Percentiles rank a stretch among this genome's conserved stretches.
Conservation (phyloP, 2,888 invertebrate genomes). For the Trissoscelio sp. region DNA sequence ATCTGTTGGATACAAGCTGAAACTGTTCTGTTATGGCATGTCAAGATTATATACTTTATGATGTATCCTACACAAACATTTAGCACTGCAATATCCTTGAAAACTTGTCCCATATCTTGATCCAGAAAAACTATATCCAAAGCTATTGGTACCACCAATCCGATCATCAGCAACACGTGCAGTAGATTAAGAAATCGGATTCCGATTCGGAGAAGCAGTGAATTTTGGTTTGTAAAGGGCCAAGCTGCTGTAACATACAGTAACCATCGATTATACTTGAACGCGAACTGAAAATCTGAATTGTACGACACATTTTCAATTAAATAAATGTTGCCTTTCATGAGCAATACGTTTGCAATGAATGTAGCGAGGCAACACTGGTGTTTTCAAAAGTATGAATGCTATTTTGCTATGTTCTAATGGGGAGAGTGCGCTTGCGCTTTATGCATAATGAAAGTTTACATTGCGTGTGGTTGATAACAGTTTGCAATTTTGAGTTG, state of each 20-base stretch:
- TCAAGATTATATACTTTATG: slow-evolving; percentile 14
- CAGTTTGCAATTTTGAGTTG: too few species aligned
- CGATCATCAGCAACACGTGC: slow-evolving; percentile 15
- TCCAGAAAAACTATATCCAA: not conserved
- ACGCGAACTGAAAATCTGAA: not conserved
- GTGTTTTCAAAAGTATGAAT: not conserved
- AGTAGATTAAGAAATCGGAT: not conserved
- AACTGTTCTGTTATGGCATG: not conserved
- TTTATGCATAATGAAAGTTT: not conserved
- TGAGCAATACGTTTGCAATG: too few species aligned
- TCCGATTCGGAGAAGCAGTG: not conserved
- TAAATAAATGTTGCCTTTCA: slow-evolving; percentile 5
- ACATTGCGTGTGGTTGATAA: not conserved
- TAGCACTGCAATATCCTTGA: slow-evolving; percentile 21
- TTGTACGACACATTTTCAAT: slow-evolving; percentile 2
- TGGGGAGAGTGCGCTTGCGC: not conserved
- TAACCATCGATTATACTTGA: slow-evolving; percentile 24
- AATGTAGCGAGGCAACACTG: not conserved
- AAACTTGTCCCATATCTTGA: not conserved
- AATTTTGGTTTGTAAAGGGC: not conserved
- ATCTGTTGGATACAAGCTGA: slow-evolving; percentile 32
- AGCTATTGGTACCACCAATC: not conserved
- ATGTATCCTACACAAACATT: slow-evolving; percentile 5
- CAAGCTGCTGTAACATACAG: slow-evolving; percentile 8
- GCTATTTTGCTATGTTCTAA: not conserved